Conservation (phyloP, 2,888 invertebrate species). For the Aricia artaxerxes region DNA sequence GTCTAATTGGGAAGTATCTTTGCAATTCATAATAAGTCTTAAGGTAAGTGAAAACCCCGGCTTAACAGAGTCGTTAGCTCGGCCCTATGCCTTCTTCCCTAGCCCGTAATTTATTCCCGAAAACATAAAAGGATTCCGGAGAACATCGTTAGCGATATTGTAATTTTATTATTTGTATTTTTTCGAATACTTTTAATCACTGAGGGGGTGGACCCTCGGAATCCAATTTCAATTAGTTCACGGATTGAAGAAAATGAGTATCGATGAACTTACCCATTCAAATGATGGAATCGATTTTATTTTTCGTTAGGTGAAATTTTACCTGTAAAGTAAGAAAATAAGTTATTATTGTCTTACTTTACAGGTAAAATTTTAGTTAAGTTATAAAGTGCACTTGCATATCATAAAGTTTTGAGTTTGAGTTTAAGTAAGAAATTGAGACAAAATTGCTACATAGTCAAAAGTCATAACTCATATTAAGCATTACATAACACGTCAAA, state of each 20-base stretch:
- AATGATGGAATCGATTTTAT: slow-evolving; percentile 50
- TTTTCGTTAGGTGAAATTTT: not conserved
- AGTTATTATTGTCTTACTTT: too few relatives aligned
- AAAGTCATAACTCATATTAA: too few relatives aligned
- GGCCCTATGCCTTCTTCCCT: slow-evolving; percentile 61
- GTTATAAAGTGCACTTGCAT: too few relatives aligned
- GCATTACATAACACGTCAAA: too few relatives aligned
- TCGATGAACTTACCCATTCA: slow-evolving; percentile 65
- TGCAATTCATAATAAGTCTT: slow-evolving; percentile 48
- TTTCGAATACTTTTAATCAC: slow-evolving; percentile 80
- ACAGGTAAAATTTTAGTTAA: too few relatives aligned
- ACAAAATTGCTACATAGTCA: too few relatives aligned
- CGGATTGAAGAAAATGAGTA: slow-evolving; percentile 74
- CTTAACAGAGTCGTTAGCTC: slow-evolving; percentile 66
- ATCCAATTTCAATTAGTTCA: slow-evolving; percentile 80
- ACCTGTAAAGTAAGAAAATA: not conserved
- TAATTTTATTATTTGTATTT: slow-evolving; percentile 82
- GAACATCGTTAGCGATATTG: slow-evolving; percentile 80
- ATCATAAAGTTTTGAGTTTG: too few relatives aligned
- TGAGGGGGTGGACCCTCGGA: slow-evolving; percentile 62
- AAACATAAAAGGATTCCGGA: slow-evolving; percentile 78
- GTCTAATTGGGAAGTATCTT: slow-evolving; percentile 37
- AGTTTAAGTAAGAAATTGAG: too few relatives aligned
- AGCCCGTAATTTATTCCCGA: slow-evolving; percentile 75
- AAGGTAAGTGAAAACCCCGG: slow-evolving; percentile 51